These are phyloP conservation scores for Sylvilagus bachmani DNA, from an alignment of 2,113 vertebrate genomes.

Conservation along the genomic window DNA sequence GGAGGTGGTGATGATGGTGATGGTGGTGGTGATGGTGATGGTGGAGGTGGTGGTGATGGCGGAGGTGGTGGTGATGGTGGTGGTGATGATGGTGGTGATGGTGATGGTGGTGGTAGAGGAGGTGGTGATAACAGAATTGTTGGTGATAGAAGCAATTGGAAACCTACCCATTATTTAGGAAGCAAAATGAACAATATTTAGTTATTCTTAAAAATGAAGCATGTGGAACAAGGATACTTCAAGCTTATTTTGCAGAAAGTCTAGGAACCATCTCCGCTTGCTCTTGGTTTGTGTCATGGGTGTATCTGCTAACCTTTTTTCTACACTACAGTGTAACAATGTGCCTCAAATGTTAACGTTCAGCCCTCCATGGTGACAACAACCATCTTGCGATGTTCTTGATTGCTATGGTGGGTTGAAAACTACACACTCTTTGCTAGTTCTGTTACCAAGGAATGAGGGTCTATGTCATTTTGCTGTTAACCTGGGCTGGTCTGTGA, in stretches of 20 bases:
- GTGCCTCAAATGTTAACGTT: background rate
- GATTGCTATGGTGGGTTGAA: background rate
- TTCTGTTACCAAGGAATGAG: background rate
- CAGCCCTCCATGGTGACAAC: background rate
- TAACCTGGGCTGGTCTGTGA: background rate
- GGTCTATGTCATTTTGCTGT: background rate
- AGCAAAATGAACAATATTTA: background rate
- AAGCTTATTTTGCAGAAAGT: background rate
- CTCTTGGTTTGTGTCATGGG: background rate
- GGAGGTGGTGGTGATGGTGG: background rate
- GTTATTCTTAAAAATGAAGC: background rate
- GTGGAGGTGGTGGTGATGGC: rapidly evolving
- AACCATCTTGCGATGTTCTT: background rate
- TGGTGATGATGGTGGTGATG: rapidly evolving
- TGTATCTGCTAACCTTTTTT: background rate
- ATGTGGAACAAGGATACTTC: background rate
- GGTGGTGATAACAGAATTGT: background rate
- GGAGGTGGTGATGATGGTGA: no score
- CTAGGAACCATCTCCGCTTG: background rate
- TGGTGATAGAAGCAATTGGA: background rate
- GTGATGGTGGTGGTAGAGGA: rapidly evolving
- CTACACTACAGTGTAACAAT: rapidly evolving
- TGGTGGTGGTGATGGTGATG: no score
- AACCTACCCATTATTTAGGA: background rate
- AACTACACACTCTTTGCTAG: background rate